These are phyloP conservation scores for Ischnura elegans DNA, from an alignment of 2,888 invertebrate genomes.

Conservation along the genomic window DNA sequence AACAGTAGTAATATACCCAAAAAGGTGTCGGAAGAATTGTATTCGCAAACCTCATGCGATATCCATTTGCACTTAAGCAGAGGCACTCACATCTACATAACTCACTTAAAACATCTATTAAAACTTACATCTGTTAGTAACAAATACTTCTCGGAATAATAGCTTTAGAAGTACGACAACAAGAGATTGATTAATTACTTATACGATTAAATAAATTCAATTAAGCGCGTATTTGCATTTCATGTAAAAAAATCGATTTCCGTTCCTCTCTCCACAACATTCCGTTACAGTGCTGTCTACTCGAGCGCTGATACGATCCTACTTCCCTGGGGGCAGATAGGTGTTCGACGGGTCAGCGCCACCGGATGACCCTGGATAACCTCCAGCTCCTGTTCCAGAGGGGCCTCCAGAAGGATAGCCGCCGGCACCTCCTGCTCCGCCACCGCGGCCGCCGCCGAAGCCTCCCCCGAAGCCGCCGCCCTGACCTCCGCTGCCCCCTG, in stretches of 20 bases:
- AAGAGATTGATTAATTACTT: background rate
- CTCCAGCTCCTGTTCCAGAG: background rate
- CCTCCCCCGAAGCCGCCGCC: background rate
- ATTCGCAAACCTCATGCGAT: background rate
- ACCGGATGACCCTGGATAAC: background rate
- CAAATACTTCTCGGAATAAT: conserved; percentile 12
- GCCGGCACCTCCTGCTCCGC: background rate
- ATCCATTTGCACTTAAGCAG: conserved; percentile 6
- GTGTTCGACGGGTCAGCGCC: background rate
- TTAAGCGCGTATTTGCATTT: conserved; percentile 12
- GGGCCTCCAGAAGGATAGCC: conserved; percentile 34
- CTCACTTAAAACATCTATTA: background rate
- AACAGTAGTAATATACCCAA: background rate
- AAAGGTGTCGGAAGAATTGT: background rate
- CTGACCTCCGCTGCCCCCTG: background rate
- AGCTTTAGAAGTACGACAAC: conserved; percentile 4
- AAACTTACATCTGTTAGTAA: background rate
- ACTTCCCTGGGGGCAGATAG: conserved; percentile 52
- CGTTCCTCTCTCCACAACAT: background rate
- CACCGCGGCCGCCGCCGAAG: background rate
- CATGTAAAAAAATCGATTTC: background rate
- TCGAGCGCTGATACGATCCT: background rate
- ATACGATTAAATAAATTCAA: background rate
- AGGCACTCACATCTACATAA: background rate
- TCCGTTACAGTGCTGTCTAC: background rate